These are phyloP conservation scores for Lomographa bimaculata DNA, from an alignment of 2,888 invertebrate species.

Conservation along the genomic window DNA sequence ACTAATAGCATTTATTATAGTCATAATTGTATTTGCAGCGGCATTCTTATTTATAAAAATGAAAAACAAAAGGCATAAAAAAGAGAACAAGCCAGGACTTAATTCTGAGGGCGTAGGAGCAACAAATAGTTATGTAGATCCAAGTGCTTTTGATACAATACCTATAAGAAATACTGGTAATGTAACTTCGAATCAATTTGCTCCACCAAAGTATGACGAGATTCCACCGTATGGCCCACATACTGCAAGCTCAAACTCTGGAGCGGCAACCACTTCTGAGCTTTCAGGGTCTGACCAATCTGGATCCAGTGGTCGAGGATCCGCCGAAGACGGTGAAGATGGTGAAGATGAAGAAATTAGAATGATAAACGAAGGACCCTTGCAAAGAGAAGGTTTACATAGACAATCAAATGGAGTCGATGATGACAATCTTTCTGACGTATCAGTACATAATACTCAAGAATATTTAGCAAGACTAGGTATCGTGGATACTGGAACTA, in stretches of 20 bases:
- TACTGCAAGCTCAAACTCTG: constrained; percentile 90
- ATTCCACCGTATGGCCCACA: constrained; percentile 93
- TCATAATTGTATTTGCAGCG: constrained; percentile 92
- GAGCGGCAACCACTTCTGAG: constrained; percentile 93
- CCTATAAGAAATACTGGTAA: constrained; percentile 89
- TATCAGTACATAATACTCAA: constrained; percentile 96
- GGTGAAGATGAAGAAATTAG: constrained; percentile 98
- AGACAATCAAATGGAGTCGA: constrained; percentile 82
- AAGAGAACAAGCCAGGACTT: constrained; percentile 90
- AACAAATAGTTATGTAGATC: constrained; percentile 93
- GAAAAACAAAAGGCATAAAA: constrained; percentile 91
- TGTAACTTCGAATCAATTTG: constrained; percentile 87
- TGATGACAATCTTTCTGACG: constrained; percentile 92
- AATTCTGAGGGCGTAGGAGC: constrained; percentile 89
- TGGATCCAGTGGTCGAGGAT: constrained; percentile 97
- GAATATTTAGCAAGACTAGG: constrained; percentile 97
- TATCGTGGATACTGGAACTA: constrained; percentile 92
- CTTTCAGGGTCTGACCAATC: constrained; percentile 97
- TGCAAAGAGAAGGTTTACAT: constrained; percentile 89
- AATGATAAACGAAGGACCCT: constrained; percentile 97
- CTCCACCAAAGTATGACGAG: constrained; percentile 95
- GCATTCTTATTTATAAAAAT: constrained; percentile 93
- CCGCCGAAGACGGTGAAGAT: constrained; percentile 96
- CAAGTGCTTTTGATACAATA: constrained; percentile 94
- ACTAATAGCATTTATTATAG: constrained; percentile 90